phyloP scores from a whole-genome alignment of 2,113 vertebrate species.

The Rousettus leschenaultii region DNA sequence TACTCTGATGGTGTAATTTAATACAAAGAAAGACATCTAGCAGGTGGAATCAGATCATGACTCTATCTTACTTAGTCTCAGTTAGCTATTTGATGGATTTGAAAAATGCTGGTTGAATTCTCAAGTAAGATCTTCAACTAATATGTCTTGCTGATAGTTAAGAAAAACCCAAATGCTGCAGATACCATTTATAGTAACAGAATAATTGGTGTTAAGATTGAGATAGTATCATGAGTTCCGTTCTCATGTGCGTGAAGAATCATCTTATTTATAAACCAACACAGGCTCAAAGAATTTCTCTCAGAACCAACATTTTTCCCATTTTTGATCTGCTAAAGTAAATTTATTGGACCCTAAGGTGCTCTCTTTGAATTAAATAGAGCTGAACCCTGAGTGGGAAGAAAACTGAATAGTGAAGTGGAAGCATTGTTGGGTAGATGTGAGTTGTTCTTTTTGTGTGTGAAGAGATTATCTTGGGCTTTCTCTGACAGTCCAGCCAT shows the following conservation, averaged over 20 bases:
- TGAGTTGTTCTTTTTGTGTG: not conserved
- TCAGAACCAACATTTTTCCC: not conserved
- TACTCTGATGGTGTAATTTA: not conserved
- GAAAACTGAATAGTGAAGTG: not conserved
- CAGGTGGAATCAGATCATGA: not conserved
- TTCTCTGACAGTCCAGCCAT: not conserved
- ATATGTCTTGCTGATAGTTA: not conserved
- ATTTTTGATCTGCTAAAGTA: not conserved
- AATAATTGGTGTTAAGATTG: not conserved
- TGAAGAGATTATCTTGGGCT: not conserved
- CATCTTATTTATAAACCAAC: not conserved
- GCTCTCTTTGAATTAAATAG: not conserved
- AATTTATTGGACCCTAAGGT: not conserved
- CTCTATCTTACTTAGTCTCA: not conserved
- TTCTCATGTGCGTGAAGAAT: not conserved
- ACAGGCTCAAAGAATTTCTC: not conserved
- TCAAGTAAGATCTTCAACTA: not conserved
- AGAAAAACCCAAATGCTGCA: not conserved
- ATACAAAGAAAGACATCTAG: not conserved
- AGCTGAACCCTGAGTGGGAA: not conserved
- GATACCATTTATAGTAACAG: not conserved
- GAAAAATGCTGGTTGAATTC: not conserved
- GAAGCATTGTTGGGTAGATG: not conserved
- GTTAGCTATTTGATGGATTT: not conserved
- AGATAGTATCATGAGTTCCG: not conserved